Conservation (phyloP, 2,113 vertebrate species). For the Kryptolebias marmoratus region DNA sequence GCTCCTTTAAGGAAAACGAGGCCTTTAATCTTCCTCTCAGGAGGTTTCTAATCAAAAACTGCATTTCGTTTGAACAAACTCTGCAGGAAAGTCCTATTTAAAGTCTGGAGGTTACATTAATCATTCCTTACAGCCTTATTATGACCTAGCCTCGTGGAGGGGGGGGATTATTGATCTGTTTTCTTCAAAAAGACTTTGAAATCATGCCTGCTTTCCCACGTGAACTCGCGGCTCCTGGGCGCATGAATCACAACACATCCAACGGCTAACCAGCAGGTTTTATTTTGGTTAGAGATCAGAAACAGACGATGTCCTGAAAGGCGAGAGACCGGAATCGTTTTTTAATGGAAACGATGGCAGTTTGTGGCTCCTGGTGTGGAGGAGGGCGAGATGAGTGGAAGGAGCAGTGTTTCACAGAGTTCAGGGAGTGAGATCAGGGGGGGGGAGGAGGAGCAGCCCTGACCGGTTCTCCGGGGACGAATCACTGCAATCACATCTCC, state of each 20-base stretch:
- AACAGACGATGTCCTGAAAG: slow-evolving; percentile 83
- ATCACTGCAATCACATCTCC: slow-evolving; percentile 40
- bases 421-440: slow-evolving; percentile 58
- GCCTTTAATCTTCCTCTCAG: too few relatives aligned
- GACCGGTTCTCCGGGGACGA: slow-evolving; percentile 47
- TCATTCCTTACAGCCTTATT: not conserved
- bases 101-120: slow-evolving; percentile 15
- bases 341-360: slow-evolving; percentile 59
- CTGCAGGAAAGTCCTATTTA: slow-evolving; percentile 11
- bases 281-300: slow-evolving; percentile 86
- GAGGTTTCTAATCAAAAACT: slow-evolving; percentile 1
- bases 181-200: not conserved
- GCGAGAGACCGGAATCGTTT: slow-evolving; percentile 60
- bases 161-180: not conserved
- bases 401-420: slow-evolving; percentile 61
- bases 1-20: too few relatives aligned
- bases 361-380: slow-evolving; percentile 40
- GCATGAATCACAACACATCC: slow-evolving; percentile 77
- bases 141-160: not conserved
- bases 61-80: not conserved
- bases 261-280: slow-evolving; percentile 84
- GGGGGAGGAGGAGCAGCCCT: slow-evolving; percentile 63
- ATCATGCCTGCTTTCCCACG: too few relatives aligned
- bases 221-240: slow-evolving; percentile 6
- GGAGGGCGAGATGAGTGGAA: slow-evolving; percentile 38